Percentiles rank a stretch among this genome's conserved stretches.
These are phyloP conservation scores for Neodiprion virginianus DNA, from an alignment of 1,140 invertebrate species.

Conservation along the genomic window DNA sequence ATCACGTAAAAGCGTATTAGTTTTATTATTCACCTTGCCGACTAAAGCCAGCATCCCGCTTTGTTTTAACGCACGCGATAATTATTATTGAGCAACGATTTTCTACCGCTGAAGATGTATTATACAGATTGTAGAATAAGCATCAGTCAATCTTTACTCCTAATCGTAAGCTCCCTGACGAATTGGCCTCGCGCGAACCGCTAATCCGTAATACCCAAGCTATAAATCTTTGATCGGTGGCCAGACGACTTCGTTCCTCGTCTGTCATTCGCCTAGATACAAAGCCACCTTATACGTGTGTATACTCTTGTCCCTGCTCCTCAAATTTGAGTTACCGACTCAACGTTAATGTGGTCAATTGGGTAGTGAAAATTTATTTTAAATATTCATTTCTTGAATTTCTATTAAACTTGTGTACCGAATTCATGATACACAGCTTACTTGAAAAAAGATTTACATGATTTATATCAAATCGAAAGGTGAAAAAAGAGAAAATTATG, in stretches of 20 bases:
- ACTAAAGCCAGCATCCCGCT: not conserved
- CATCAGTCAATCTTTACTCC: conserved; percentile 1
- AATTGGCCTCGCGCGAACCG: conserved; percentile 1
- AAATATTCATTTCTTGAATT: no score
- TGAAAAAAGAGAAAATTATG: no score
- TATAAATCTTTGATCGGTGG: not conserved
- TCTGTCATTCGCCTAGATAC: not conserved
- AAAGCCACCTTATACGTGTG: no score
- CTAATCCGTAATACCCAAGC: conserved; percentile 1
- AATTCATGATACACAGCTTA: no score
- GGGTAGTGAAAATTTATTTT: no score
- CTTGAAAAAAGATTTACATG: no score
- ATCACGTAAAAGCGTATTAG: not conserved
- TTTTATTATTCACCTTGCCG: no score
- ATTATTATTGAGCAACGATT: not conserved
- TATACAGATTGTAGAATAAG: not conserved
- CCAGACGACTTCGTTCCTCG: not conserved
- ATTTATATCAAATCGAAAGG: no score
- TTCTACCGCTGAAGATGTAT: not conserved
- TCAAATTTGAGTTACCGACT: no score
- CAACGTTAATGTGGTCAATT: no score
- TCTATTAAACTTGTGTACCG: no score
- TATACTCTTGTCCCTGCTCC: no score
- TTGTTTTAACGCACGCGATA: not conserved
- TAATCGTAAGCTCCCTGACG: not conserved